phyloP scores from a whole-genome alignment of 2,888 invertebrate species.

The Platycheirus albimanus region DNA sequence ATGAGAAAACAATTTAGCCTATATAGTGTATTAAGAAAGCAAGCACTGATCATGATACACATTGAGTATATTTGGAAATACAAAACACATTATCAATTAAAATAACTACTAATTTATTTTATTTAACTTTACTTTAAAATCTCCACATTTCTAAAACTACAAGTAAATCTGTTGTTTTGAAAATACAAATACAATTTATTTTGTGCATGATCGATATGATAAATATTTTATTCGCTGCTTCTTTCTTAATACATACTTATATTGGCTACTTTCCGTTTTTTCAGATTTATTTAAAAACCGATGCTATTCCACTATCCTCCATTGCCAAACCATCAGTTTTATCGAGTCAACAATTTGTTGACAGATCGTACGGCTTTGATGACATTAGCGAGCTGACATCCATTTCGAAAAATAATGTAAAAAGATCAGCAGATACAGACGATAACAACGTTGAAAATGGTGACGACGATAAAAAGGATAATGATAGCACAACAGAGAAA shows the following conservation, averaged over 20 bases:
- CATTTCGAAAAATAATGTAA: neutral
- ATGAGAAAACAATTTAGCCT: neutral
- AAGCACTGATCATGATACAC: constrained; percentile 26
- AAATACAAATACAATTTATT: neutral
- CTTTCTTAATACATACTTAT: constrained; percentile 35
- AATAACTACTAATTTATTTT: neutral
- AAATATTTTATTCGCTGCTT: constrained; percentile 10
- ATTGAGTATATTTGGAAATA: too few relatives aligned
- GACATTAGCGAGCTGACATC: neutral
- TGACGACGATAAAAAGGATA: neutral
- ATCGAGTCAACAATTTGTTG: constrained; percentile 6
- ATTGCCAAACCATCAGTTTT: constrained; percentile 1
- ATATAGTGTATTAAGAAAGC: constrained; percentile 21
- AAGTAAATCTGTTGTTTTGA: too few relatives aligned
- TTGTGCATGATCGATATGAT: constrained; percentile 21
- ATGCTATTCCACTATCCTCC: constrained; percentile 23
- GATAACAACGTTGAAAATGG: neutral
- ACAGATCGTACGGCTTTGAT: constrained; percentile 9
- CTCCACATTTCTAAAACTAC: too few relatives aligned
- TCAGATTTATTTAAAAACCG: constrained; percentile 36
- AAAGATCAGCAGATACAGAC: constrained; percentile 7
- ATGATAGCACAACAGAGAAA: neutral
- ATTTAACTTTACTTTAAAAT: too few relatives aligned
- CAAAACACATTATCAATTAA: too few relatives aligned
- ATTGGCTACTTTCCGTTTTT: constrained; percentile 24